Base-by-base conservation (phyloP, 2,888 invertebrate species). In the Xestia c-nigrum region DNA sequence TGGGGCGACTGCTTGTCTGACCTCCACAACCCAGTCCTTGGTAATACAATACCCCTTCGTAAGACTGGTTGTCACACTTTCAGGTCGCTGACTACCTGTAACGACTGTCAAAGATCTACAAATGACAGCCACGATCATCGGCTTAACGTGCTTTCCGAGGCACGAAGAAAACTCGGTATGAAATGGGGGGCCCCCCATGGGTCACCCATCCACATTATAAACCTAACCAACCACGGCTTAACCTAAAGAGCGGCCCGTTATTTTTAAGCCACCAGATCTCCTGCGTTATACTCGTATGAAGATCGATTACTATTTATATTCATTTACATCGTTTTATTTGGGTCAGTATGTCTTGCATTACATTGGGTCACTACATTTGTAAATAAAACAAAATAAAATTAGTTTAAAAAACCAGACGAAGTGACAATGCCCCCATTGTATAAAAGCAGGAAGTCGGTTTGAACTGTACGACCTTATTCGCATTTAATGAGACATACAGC, bases 341-440 rank as follows among this genome's bases (percentile, higher is more conserved):
- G 43, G 43, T 43, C 21, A 50, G 50, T 50, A 21, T 50, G 50
- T 50, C 50, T 50, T 50, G 9, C 9, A 50, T 47, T 47, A 19
- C 47, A 19, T 79, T 81, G 76, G 84, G 81, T 84, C 80, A 76
- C 65, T 74, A 80, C 72, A 85, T 85, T 89, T 87, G 86, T 90
- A 89, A 89, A 88, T 78, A 84, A 81, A 85, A 80, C 78, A 85
- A 87, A 87, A 85, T 77, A 61, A 84, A 92, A 90, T 89, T 87
- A 87, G 90, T 88, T 87, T 88, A 80, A 67, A 87, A 88, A 90
- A 86, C 80, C 85, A 83, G 73, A 80, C 84, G 46, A 76, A 80
- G 61, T 85, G 79, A 92, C 90, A 92, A 92, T 91, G 86, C 82
- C 77, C 83, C 81, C 89, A 90, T 92, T 91, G 92, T 91, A 90